Evolutionary conservation across 2,113 vertebrate genomes (phyloP), one percentile per base, ranked within the genome.

Genomic region (Oostethus manadensis): DNA sequence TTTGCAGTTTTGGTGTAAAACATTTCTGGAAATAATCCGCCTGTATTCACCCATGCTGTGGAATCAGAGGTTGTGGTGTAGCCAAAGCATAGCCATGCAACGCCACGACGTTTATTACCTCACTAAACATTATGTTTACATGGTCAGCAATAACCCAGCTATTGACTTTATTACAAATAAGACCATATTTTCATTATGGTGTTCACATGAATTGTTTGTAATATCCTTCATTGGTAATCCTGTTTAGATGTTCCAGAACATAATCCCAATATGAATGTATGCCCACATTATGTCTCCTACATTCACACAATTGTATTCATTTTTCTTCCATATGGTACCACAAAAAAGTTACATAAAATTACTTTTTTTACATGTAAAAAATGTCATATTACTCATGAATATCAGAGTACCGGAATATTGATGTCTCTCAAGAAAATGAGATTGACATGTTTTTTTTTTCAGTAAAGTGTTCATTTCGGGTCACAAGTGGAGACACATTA

Each of bases 51-150:
- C 38, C 10, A 49, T 22, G 8, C 49, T 26, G 49, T 51, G 29
- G 29, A 33, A 33, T 33, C 7, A 33, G 29, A 33, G 47, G 10
- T 22, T 49, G 21, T 6, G 8, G 14, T 16, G 13, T 26, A 50
- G 48, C 13, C 21, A 23, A 29, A 21, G 50, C 17, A 23, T 29
- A 16, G 17, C 26, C 9, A 29, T 42, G 42, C n/a, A 20, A 29
- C 29, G 7, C 29, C 29, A 53, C 18, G 15, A 13, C 4, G 29
- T 53, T 53, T n/a, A 53, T 18, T 35, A 9, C 29, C 10, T 53
- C 26, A 53, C n/a, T 35, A 53, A 51, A 29, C 16, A 35, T 18
- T 11, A 35, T 53, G 26, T 53, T 53, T 35, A 53, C 26, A 53
- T 18, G 29, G 26, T 53, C 51, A 53, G 9, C 17, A 18, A 35